Conservation (phyloP, 1,140 invertebrate species). For the Caenorhabditis elegans region DNA sequence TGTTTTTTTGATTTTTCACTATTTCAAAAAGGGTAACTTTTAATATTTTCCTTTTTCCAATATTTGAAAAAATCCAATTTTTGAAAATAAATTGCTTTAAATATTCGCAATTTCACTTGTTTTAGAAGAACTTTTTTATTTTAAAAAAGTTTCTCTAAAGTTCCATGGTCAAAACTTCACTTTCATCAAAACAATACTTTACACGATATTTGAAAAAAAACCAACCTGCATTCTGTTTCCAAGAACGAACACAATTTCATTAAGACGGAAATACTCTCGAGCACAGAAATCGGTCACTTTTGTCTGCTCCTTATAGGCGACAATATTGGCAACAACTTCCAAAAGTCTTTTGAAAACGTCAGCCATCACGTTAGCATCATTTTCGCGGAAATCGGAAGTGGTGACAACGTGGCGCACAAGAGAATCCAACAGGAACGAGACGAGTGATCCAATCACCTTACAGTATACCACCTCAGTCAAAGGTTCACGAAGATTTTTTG, state of each 20-base stretch:
- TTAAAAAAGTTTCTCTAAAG: neutral
- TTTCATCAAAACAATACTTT: too few relatives aligned
- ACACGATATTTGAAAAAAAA: too few relatives aligned
- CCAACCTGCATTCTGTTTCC: constrained; percentile 19
- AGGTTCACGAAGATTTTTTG: neutral
- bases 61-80: too few relatives aligned
- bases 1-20: too few relatives aligned
- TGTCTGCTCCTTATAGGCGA: neutral
- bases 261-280: neutral
- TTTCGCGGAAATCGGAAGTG: constrained; percentile 8
- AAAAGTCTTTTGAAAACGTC: neutral
- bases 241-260: neutral
- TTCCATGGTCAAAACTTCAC: too few relatives aligned
- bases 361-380: constrained; percentile 15
- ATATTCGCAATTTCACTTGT: too few relatives aligned
- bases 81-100: too few relatives aligned
- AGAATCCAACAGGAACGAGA: neutral
- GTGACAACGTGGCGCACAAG: constrained; percentile 1
- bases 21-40: too few relatives aligned
- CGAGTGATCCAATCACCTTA: neutral
- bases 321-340: constrained; percentile 14
- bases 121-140: too few relatives aligned
- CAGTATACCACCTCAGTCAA: constrained; percentile 3
- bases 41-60: too few relatives aligned
- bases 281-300: constrained; percentile 21